Base-by-base conservation (phyloP, 2,113 vertebrate genomes). In the Desmodus rotundus region DNA sequence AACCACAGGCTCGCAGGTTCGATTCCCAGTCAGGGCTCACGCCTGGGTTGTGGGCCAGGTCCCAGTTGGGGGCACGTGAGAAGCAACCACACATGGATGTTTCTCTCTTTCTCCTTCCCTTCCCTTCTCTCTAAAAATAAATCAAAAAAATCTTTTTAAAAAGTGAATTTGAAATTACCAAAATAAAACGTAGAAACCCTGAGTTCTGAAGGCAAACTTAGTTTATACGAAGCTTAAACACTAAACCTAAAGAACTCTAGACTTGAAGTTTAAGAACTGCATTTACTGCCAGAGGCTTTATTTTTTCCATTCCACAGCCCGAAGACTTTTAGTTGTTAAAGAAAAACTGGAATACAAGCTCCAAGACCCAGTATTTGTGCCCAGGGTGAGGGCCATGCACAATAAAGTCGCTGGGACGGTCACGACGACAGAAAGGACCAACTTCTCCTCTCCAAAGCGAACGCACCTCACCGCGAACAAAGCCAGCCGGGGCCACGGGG, bases 401-500 rank as follows among this genome's bases (percentile, higher is more conserved):
- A 36, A 45, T 1, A 22, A 70, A 74, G 54, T 38, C 28, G 26
- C 63, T 16, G 43, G 17, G 43, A 77, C 2, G 61, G 14, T 50
- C 22, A 28, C 76, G 47, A 68, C 83, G 12, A 83, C 3, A 58
- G 14, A 33, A 74, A 15, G 12, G 54, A n/a, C 43, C 63, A 2
- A 28, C 24, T 38, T 80, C 72, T 41, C 65, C 77, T 28, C 45
- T 65, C 16, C 19, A 38, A 77, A 92, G 78, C 68, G 17, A 80
- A 38, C 52, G 38, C 19, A 31, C 76, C 1, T 17, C 54, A 19
- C 33, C 1, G 81, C 74, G 65, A 93, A 97, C 96, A 97, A 97
- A 97, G 96, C 92, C 94, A 77, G 89, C 36, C 38, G 3, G 47
- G 82, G 76, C 76, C 90, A 68, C 54, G 0, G 70, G 67, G 68